Evolutionary conservation across 92 coral and sea anemone genomes (phyloP).

Genomic region (Scolanthus callimorphus): DNA sequence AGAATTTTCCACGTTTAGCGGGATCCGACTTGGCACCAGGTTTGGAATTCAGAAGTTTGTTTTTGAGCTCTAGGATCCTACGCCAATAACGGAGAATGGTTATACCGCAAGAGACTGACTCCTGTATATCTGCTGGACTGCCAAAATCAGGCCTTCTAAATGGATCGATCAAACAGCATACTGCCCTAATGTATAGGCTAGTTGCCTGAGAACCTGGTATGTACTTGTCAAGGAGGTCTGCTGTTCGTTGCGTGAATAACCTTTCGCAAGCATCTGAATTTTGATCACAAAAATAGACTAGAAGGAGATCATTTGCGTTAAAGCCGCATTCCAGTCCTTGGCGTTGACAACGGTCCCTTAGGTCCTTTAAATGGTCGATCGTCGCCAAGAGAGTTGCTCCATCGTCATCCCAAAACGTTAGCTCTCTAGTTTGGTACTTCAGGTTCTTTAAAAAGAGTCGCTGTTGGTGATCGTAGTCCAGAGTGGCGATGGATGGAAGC

Average conservation of each 20-base stretch:
- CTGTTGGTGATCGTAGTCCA: slow-evolving; percentile 51
- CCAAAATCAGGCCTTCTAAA: slow-evolving; percentile 32
- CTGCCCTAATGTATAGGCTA: slow-evolving; percentile 17
- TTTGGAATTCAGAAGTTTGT: too few species aligned
- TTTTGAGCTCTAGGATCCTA: too few species aligned
- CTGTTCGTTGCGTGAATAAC: slow-evolving; percentile 8
- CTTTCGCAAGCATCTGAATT: too few species aligned
- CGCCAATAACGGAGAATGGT: slow-evolving; percentile 28
- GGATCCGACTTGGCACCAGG: too few species aligned
- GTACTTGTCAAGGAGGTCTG: slow-evolving; percentile 19
- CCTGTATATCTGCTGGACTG: slow-evolving; percentile 11
- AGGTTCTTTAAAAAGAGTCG: slow-evolving; percentile 36
- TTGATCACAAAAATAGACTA: too few species aligned
- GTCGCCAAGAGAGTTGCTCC: too few species aligned
- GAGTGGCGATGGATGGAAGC: slow-evolving; percentile 35
- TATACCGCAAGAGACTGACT: slow-evolving; percentile 24
- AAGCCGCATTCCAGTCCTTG: too few species aligned
- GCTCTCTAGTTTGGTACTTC: slow-evolving; percentile 30
- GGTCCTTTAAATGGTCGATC: too few species aligned
- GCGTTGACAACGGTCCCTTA: too few species aligned
- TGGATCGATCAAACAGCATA: slow-evolving; percentile 14
- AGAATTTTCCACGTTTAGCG: too few species aligned
- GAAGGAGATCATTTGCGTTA: too few species aligned
- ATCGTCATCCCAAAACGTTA: slow-evolving; percentile 28
- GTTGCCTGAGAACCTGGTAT: slow-evolving; percentile 35